Base-by-base conservation (phyloP, 2,888 invertebrate genomes). In the Byasa hedistus region DNA sequence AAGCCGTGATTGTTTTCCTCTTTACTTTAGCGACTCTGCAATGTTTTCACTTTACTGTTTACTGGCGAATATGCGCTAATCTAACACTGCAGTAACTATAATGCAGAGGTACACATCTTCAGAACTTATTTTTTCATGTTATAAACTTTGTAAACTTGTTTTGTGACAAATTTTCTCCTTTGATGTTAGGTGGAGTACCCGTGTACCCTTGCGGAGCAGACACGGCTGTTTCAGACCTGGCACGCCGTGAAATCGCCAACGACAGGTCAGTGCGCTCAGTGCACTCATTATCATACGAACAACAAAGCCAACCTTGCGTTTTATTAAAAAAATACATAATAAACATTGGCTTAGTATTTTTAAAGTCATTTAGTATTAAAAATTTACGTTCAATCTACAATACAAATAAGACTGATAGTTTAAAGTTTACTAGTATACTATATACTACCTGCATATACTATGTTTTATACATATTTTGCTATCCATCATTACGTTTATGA, bases 191-290 rank as follows among this genome's bases (percentile, higher is more conserved):
- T n/a, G 48, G 66, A 59, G 64, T 57, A 56, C 23, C 44, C 44
- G 62, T 62, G 61, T 39, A 69, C 70, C 72, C 70, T 72, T 59
- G 36, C 58, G 71, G 68, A 70, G 61, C 68, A 61, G 71, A n/a
- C 54, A 23, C 22, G 71, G 80, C 79, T 81, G 82, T 84, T 83
- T 83, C 77, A 83, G 82, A 81, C 77, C 80, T 82, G 81, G 73
- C 76, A 73, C 79, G 79, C 80, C 87, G 89, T 89, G 85, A 88
- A 89, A 89, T 87, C 80, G 83, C 73, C 63, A 66, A 73, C 68
- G 75, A 83, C 88, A 84, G 89, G 88, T 89, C 89, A 89, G 77
- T 86, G 86, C 80, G 84, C 78, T 73, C 57, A 64, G 72, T 77
- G 79, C 80, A 76, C 79, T 79, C 81, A 76, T 79, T 82, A 79